Conservation (phyloP, 2,888 invertebrate genomes). For the Ischnus inquisitorius region DNA sequence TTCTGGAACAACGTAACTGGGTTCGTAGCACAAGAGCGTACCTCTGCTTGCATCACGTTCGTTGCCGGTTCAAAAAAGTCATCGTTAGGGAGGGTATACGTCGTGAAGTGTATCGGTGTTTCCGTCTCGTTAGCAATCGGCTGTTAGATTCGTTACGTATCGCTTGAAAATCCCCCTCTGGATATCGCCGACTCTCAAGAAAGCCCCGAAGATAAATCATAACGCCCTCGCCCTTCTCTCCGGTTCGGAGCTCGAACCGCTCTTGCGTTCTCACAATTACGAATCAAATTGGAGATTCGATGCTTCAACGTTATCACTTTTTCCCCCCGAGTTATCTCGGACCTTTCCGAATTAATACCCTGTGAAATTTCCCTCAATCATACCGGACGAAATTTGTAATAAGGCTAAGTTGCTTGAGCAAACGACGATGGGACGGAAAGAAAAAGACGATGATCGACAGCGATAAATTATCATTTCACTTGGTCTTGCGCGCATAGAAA, state of each 20-base stretch:
- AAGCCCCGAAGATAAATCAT: slow-evolving; percentile 51
- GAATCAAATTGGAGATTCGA: slow-evolving; percentile 16
- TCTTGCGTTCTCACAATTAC: background rate
- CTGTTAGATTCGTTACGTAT: slow-evolving; percentile 51
- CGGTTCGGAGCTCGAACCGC: background rate
- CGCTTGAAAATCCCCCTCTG: slow-evolving; percentile 6
- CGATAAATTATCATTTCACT: slow-evolving; percentile 33
- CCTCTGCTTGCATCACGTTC: slow-evolving; percentile 42
- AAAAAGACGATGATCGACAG: background rate
- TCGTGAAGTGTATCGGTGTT: slow-evolving; percentile 9
- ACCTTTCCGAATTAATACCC: slow-evolving; percentile 8
- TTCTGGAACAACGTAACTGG: slow-evolving; percentile 25
- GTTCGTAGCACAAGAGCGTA: background rate
- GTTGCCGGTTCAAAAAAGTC: slow-evolving; percentile 32
- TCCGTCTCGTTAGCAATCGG: slow-evolving; percentile 35
- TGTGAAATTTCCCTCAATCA: background rate
- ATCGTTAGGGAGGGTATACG: slow-evolving; percentile 41
- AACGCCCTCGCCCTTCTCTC: slow-evolving; percentile 8
- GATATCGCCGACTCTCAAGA: background rate
- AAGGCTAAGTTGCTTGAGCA: background rate
- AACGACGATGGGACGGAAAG: background rate
- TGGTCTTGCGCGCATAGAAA: too few relatives aligned
- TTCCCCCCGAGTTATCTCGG: background rate
- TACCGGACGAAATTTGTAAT: background rate
- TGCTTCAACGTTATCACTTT: background rate